Evolutionary conservation across 2,888 invertebrate genomes (phyloP).

Genomic region (Phyllotreta striolata): DNA sequence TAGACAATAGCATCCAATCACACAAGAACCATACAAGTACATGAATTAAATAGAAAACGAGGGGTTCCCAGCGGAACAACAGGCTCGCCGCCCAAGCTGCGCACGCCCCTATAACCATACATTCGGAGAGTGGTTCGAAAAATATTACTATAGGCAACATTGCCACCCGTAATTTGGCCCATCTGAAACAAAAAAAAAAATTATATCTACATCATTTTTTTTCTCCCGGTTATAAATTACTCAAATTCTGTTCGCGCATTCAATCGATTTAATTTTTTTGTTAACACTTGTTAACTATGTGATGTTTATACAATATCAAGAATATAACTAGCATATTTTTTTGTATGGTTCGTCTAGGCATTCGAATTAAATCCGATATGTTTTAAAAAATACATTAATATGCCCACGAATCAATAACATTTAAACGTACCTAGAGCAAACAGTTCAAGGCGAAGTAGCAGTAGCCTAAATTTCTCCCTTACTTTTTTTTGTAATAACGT

Average conservation of each 20-base stretch:
- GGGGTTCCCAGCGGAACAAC: conserved; percentile 86
- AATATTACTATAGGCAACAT: conserved; percentile 93
- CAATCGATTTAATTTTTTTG: no score
- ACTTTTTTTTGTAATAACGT: conserved; percentile 1
- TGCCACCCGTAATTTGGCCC: conserved; percentile 94
- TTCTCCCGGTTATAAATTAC: no score
- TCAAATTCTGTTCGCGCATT: no score
- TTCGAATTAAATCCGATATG: no score
- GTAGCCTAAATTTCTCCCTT: conserved; percentile 5
- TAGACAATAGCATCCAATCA: conserved; percentile 91
- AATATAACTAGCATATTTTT: no score
- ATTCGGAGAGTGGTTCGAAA: conserved; percentile 95
- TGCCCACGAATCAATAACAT: conserved; percentile 12
- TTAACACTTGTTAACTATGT: no score
- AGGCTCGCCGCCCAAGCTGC: conserved; percentile 87
- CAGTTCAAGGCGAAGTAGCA: neutral
- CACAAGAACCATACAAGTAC: conserved; percentile 93
- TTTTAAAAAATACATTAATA: conserved; percentile 5
- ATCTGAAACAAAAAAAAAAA: conserved; percentile 65
- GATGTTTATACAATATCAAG: no score
- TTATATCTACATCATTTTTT: no score
- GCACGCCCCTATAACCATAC: conserved; percentile 90
- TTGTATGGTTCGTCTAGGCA: no score
- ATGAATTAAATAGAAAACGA: conserved; percentile 93
- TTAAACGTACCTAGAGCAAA: neutral